These are phyloP conservation scores for Conger conger DNA, from an alignment of 2,113 vertebrate species.

Conservation along the genomic window DNA sequence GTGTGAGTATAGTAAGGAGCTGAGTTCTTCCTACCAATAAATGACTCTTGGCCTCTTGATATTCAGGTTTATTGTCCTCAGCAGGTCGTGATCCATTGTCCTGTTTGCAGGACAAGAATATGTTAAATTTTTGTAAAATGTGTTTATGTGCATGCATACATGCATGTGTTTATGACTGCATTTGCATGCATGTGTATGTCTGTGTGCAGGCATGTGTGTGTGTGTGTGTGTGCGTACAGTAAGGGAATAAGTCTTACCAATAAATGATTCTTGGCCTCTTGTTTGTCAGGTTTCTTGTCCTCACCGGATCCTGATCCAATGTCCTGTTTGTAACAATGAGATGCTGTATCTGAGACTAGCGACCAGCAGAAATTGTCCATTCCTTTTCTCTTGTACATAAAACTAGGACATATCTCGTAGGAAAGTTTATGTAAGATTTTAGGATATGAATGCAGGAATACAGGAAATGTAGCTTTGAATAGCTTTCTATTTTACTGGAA, in stretches of 20 bases:
- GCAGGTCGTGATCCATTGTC: constrained; percentile 47
- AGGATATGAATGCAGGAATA: too few relatives aligned
- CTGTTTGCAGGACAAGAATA: constrained; percentile 63
- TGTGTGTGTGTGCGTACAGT: not conserved
- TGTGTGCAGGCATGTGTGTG: not conserved
- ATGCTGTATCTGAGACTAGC: constrained; percentile 6
- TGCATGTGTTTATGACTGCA: too few relatives aligned
- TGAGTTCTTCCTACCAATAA: constrained; percentile 73
- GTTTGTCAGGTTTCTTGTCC: constrained; percentile 51
- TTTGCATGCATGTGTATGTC: too few relatives aligned
- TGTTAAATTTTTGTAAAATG: too few relatives aligned
- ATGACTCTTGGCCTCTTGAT: constrained; percentile 67
- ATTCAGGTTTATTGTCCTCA: constrained; percentile 54
- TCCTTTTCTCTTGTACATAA: too few relatives aligned
- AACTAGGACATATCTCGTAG: too few relatives aligned
- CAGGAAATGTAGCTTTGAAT: too few relatives aligned
- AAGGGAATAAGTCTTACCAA: constrained; percentile 69
- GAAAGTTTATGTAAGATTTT: too few relatives aligned
- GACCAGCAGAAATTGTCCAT: not conserved
- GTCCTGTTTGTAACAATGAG: constrained; percentile 63
- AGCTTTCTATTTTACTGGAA: too few relatives aligned
- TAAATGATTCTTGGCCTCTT: constrained; percentile 71
- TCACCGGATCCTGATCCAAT: constrained; percentile 49
- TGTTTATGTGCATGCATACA: too few relatives aligned
- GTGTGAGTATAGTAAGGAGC: not conserved